These are phyloP conservation scores for Tupaia chinensis DNA, from an alignment of 2,113 vertebrate species.

Conservation along the genomic window DNA sequence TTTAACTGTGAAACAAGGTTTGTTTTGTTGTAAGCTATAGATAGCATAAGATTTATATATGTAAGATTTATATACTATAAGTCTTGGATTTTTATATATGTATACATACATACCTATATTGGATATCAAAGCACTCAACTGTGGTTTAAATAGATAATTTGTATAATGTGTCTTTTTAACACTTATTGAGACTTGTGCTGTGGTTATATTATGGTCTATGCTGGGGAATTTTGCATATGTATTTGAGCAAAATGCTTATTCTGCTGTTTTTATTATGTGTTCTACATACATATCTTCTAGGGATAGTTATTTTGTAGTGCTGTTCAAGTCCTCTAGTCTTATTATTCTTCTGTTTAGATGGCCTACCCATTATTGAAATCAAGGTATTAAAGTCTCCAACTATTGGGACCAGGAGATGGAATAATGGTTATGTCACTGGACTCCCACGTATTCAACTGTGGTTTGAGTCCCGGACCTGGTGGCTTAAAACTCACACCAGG, in stretches of 20 bases:
- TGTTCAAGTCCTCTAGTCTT: background rate
- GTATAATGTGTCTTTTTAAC: background rate
- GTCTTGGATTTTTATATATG: too few relatives aligned
- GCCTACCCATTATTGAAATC: background rate
- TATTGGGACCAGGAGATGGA: background rate
- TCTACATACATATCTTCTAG: background rate
- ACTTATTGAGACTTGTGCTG: background rate
- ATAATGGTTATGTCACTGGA: too few relatives aligned
- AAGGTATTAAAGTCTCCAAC: background rate
- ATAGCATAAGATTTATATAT: too few relatives aligned
- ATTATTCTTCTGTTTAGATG: background rate
- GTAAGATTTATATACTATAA: too few relatives aligned
- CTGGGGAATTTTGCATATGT: background rate
- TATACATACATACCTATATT: background rate
- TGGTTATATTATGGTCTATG: background rate
- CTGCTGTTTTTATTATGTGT: background rate
- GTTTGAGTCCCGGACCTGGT: too few relatives aligned
- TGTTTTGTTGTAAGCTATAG: background rate
- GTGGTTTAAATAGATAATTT: background rate
- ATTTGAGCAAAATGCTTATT: background rate
- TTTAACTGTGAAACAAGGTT: background rate
- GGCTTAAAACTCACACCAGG: too few relatives aligned
- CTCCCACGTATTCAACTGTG: too few relatives aligned
- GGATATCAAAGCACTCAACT: background rate
- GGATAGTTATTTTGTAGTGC: background rate